Conservation (phyloP, 2,113 vertebrate genomes). For the Vulpes vulpes region DNA sequence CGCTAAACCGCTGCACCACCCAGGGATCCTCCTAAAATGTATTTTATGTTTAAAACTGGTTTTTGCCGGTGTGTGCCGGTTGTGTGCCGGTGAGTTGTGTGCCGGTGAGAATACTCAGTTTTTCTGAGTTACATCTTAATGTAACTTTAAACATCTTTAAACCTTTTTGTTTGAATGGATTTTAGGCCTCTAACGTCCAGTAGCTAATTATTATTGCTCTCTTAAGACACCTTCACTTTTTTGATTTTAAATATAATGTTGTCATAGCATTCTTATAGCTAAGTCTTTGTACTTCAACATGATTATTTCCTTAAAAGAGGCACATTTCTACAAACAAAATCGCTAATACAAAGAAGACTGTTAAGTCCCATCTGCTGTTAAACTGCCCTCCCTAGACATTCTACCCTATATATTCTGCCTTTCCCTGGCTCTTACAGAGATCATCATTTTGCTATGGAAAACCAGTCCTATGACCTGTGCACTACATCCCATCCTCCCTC, state of each 20-base stretch:
- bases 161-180: background rate
- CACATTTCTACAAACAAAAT: slow-evolving; percentile 19
- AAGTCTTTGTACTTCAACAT: background rate
- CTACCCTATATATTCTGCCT: background rate
- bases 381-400: background rate
- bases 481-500: background rate
- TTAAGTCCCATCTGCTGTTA: background rate
- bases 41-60: slow-evolving; percentile 10
- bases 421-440: background rate
- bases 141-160: background rate
- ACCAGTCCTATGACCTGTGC: background rate
- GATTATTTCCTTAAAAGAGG: background rate
- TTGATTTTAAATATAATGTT: background rate
- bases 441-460: background rate
- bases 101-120: background rate
- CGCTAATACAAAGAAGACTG: background rate
- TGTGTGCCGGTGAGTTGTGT: background rate
- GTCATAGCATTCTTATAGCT: background rate
- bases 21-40: background rate
- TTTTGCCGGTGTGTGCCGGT: no score
- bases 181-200: background rate
- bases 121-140: background rate
- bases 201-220: background rate
- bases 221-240: background rate
- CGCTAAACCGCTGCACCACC: no score